Evolutionary conservation across 2,888 invertebrate genomes (phyloP).

Genomic region (Lepeophtheirus nordmannii): DNA sequence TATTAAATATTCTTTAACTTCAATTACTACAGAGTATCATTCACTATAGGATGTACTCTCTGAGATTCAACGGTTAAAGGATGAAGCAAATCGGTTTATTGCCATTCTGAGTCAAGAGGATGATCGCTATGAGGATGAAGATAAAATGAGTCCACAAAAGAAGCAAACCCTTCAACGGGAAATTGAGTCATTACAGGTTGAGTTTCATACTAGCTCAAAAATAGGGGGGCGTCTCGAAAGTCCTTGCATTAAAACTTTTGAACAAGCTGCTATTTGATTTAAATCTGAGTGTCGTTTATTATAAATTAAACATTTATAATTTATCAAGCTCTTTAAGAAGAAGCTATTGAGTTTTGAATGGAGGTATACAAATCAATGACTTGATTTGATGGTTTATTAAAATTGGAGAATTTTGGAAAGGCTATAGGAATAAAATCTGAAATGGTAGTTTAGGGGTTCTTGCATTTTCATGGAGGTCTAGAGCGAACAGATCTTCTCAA

Average conservation of each 20-base stretch:
- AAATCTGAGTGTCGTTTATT: neutral
- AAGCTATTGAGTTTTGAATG: no score
- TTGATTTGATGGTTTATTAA: no score
- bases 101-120: slow-evolving; percentile 20
- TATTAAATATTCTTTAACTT: neutral
- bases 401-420: no score
- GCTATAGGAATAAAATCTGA: no score
- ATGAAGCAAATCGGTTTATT: slow-evolving; percentile 23
- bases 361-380: no score
- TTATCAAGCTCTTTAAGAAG: no score
- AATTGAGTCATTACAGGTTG: slow-evolving; percentile 19
- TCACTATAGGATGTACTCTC: slow-evolving; percentile 13
- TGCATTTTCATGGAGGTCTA: no score
- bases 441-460: no score
- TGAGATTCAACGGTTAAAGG: slow-evolving; percentile 21
- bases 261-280: neutral
- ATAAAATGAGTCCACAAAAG: slow-evolving; percentile 9
- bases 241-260: no score
- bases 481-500: no score
- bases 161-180: slow-evolving; percentile 13
- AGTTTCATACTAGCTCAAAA: neutral
- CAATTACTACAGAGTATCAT: neutral
- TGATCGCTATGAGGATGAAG: slow-evolving; percentile 14
- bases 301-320: neutral
- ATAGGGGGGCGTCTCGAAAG: no score